phyloP scores from a whole-genome alignment of 2,113 vertebrate species.

The Physeter macrocephalus region DNA sequence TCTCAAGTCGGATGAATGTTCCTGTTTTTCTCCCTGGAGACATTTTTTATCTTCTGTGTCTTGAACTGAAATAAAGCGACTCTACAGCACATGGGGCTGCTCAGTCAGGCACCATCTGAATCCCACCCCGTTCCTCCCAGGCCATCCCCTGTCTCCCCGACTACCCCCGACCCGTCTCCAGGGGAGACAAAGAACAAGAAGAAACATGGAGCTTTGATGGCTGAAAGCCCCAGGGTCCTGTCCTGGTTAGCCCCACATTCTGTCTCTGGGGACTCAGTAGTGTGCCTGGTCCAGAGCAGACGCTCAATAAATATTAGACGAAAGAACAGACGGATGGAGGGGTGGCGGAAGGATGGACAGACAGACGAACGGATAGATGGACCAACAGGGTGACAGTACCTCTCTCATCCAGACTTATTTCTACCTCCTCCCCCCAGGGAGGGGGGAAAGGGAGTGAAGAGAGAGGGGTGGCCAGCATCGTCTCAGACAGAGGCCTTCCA shows the following conservation, averaged over 20 bases:
- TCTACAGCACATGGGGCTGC: fast-evolving
- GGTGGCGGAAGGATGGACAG: not conserved
- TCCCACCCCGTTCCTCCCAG: not conserved
- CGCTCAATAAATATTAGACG: not conserved
- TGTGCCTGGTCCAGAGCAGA: not conserved
- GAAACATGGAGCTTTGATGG: fast-evolving
- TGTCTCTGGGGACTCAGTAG: not conserved
- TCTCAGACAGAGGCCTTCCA: not conserved
- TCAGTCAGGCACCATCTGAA: not conserved
- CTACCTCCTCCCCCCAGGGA: not conserved
- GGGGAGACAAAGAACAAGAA: not conserved
- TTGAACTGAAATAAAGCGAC: not conserved
- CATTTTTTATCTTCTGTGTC: not conserved
- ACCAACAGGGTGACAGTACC: not conserved
- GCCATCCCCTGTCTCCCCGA: not conserved
- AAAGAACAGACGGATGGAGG: not conserved
- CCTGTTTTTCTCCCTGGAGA: not conserved
- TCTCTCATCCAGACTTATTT: not conserved
- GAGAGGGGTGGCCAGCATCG: not conserved
- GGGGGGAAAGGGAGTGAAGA: not conserved
- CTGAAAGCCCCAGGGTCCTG: not conserved
- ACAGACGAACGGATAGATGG: not conserved
- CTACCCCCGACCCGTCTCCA: fast-evolving
- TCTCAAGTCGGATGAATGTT: not conserved
- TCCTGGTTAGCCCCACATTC: not conserved